phyloP scores from a whole-genome alignment of 2,888 invertebrate species.

The Bembecia ichneumoniformis region DNA sequence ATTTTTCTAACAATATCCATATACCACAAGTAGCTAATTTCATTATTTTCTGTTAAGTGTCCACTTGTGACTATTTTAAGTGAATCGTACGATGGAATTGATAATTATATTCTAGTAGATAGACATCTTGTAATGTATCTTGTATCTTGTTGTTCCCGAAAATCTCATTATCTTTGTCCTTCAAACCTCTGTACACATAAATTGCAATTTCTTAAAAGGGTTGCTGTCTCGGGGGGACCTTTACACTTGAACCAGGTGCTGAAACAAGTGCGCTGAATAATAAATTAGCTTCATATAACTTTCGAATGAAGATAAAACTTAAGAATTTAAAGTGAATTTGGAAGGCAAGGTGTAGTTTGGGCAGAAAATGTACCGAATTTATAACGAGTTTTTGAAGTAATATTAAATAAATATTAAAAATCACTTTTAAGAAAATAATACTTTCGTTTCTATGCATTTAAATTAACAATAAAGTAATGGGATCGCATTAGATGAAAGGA shows the following conservation, averaged over 20 bases:
- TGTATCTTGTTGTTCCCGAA: background rate
- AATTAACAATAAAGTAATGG: no score
- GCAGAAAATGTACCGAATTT: no score
- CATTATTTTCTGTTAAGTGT: no score
- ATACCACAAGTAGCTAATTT: no score
- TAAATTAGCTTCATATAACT: constrained; percentile 1
- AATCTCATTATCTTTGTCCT: constrained; percentile 1
- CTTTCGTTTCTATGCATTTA: no score
- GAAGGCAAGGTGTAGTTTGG: background rate
- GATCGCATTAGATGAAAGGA: background rate
- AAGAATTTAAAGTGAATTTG: background rate
- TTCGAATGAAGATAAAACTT: background rate
- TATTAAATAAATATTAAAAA: no score
- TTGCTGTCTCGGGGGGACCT: constrained; percentile 5
- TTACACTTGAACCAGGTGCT: constrained; percentile 1
- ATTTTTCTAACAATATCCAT: no score
- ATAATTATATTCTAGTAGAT: no score
- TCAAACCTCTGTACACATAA: constrained; percentile 7
- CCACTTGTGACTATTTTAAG: no score
- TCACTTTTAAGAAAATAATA: no score
- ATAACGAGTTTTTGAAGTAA: no score
- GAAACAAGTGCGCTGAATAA: background rate
- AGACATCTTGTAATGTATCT: background rate
- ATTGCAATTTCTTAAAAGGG: constrained; percentile 30
- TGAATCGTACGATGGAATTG: no score